These are phyloP conservation scores for Dipodomys spectabilis DNA, from an alignment of 2,113 vertebrate species.

Conservation along the genomic window DNA sequence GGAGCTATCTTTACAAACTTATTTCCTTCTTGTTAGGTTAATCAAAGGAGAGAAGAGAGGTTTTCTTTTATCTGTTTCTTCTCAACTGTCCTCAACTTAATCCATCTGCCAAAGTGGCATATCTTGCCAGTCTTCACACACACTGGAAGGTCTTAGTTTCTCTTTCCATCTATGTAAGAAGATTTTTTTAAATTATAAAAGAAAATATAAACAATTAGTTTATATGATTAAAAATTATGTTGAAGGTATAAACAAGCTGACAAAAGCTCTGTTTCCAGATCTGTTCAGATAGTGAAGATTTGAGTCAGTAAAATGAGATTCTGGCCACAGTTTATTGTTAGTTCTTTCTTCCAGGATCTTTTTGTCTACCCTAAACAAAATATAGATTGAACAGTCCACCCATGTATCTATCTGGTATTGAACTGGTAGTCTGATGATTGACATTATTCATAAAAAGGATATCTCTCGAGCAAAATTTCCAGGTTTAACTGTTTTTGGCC, in stretches of 20 bases:
- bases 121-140: not conserved
- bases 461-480: not conserved
- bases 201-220: not conserved
- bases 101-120: not conserved
- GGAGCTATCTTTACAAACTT: not conserved
- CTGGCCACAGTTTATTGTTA: not conserved
- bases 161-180: not conserved
- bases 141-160: not conserved
- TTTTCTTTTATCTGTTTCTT: not conserved
- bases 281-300: not conserved
- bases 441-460: not conserved
- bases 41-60: not conserved
- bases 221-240: not conserved
- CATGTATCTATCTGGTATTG: not conserved
- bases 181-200: not conserved
- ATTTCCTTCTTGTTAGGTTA: not conserved
- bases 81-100: not conserved
- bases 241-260: not conserved
- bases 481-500: not conserved
- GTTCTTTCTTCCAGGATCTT: not conserved
- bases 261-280: not conserved
- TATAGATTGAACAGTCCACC: too few species aligned
- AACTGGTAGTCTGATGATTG: not conserved
- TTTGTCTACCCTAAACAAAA: not conserved
- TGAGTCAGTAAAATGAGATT: too few species aligned